These are phyloP conservation scores for Sympetrum striolatum DNA, from an alignment of 2,888 invertebrate species.

Conservation along the genomic window DNA sequence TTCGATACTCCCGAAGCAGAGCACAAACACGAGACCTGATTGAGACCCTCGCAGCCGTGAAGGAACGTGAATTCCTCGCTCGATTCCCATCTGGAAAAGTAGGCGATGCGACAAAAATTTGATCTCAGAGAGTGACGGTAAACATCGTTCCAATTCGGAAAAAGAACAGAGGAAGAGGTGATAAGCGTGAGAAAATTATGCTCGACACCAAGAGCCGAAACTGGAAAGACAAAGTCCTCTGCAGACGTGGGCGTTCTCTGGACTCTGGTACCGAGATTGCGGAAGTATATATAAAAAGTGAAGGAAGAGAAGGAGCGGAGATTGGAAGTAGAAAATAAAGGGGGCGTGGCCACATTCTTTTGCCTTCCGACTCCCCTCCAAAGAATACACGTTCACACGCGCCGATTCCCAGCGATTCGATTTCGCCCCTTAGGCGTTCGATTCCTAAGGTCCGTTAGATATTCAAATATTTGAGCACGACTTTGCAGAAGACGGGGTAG, in stretches of 20 bases:
- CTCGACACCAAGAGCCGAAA: not conserved
- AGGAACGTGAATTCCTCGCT: not conserved
- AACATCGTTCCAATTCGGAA: not conserved
- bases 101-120: not conserved
- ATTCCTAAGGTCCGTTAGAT: slow-evolving; percentile 41
- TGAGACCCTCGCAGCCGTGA: too few relatives aligned
- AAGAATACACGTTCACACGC: not conserved
- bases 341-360: not conserved
- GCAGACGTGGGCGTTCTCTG: not conserved
- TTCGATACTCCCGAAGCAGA: too few relatives aligned
- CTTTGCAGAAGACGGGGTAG: not conserved
- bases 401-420: slow-evolving; percentile 14
- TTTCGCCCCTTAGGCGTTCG: slow-evolving; percentile 21
- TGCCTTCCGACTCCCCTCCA: not conserved
- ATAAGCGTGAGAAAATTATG: slow-evolving; percentile 11
- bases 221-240: slow-evolving; percentile 16
- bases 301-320: not conserved
- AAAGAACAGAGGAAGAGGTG: not conserved
- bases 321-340: not conserved
- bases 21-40: too few relatives aligned
- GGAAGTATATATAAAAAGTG: not conserved
- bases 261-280: too few relatives aligned
- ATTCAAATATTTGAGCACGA: slow-evolving; percentile 42
- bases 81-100: not conserved
- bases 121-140: not conserved